Evolutionary conservation across 2,888 invertebrate species (phyloP), one percentile per base, ranked within the genome.

Genomic region (Gonocerus acuteangulatus): DNA sequence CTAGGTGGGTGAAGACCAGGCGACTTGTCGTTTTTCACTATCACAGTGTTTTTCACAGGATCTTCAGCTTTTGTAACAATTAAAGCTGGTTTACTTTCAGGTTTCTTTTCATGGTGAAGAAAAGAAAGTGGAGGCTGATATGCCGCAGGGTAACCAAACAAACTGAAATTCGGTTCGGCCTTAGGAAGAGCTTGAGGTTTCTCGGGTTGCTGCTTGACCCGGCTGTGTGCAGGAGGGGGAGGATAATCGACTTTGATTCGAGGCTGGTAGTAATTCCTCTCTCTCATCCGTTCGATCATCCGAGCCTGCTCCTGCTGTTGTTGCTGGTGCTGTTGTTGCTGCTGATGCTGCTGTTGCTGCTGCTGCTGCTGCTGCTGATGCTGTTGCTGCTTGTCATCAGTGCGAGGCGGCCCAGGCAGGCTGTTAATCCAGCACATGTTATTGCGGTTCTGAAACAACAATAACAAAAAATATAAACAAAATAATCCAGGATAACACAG

Each of bases 1-100:
- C 80, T 79, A 63, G 81, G 81, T 3, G 66, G 54, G 21, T 64
- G 64, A 63, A 82, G 72, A 71, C 81, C 81, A 70, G 81, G 82
- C 4, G 75, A 72, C 72, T 85, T 83, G 58, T 86, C 87, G 73
- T 87, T 86, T 72, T 87, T 87, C 64, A 87, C 87, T 73, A 87
- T 87, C 72, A 87, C 87, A 71, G 86, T 84, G 73, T 81, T 85
- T 73, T 86, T 86, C 69, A 79, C 76, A 61, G 59, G 52, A 49
- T 58, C 62, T 60, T 71, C 65, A 54, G 65, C 65, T 64, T 68
- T 67, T 48, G 69, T 66, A 39, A 66, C 65, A 23, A 67, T 56
- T 39, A 64, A 60, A 56, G 64, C 63, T 6, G 57, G 82, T 67
- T 78, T 77, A 73, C 82, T 82, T 62, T 79, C 77, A 73, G 84